Evolutionary conservation across 2,888 invertebrate species (phyloP), one percentile per base, ranked within the genome.

Genomic region (Exocentrus adspersus): DNA sequence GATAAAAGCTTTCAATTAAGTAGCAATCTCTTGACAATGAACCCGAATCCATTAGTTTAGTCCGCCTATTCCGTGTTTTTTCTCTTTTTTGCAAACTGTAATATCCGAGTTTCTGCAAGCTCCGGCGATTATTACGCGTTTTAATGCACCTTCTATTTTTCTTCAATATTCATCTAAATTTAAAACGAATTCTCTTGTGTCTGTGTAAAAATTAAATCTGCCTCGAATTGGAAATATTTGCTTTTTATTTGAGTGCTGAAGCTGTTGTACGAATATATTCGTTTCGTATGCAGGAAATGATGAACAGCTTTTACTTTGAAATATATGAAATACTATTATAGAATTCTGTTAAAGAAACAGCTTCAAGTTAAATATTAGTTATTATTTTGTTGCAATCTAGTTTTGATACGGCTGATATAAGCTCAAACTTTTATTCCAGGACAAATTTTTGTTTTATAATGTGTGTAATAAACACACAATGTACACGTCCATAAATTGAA

Each of bases 1-100:
- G 65, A 60, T 62, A 68, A 67, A 61, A 65, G 69, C 67, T 63
- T 67, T 67, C 69, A 67, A 69, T 67, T 67, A 65, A 56, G 57
- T 50, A 59, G 58, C 65, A 67, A 67, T 65, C 64, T 67, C 62
- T 60, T 53, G 63, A 65, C 61, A 62, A 63, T 65, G 67, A 67
- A 60, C 50, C 54, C 56, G 42, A 57, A 63, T 65, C 66, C 62
- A 65, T 62, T 60, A 63, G 59, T 60, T 46, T 56, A 52, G 54
- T 32, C 53, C 37, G 21, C 48, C 42, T 42, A 30, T 28, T 53
- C 51, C 46, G 28, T 58, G 61, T 65, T 59, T 62, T 62, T 62
- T 59, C 62, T 61, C 61, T 45, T 64, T 64, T 61, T 64, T 45
- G 42, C 45, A 37, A 61, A 17, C 56, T 52, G 42, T 52, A 60